Base-by-base conservation (phyloP, 2,113 vertebrate genomes). In the Dromaius novaehollandiae region DNA sequence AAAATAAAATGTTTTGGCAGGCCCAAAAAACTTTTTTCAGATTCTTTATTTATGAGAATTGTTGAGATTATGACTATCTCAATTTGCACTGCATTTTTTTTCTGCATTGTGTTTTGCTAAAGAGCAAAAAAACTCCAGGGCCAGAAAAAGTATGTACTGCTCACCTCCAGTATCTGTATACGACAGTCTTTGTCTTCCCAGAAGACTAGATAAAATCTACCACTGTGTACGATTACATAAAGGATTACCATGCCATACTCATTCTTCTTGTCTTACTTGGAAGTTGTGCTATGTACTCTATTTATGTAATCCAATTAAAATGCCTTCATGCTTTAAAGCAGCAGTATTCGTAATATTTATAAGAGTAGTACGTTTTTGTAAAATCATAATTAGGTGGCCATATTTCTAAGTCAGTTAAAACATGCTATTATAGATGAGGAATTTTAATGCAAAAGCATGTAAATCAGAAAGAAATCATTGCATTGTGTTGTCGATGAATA, bases 301-400 rank as follows among this genome's bases (percentile, higher is more conserved):
- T 71, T 92, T 90, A 86, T 8, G 44, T 21, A 82, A 91, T 42
- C 61, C 53, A 93, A 84, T 89, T 93, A 91, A 92, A 95, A 95
- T 75, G 32, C 28, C 44, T 80, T 80, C 58, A 30, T 21, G 13
- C 26, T 94, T 93, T 87, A 68, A 93, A 92, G 65, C 21, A 53
- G 14, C 26, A 46, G 6, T 50, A 82, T 12, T 85, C n/a, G 42
- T 46, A 84, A 42, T 76, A 75, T 78, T 94, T 89, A 32, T 84
- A 75, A 64, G 18, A 77, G 16, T 22, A 76, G 51, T 44, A 42
- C 24, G 30, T 36, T 82, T 30, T 4, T 68, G 36, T 93, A 90
- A 93, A 96, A 88, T 50, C 8, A 2, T 22, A 71, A 79, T 79
- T 70, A 90, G 66, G 7, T 77, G 73, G 15, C 2, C 38, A 2